These are phyloP conservation scores for Frankliniella fusca DNA, from an alignment of 2,888 invertebrate species.

Conservation along the genomic window DNA sequence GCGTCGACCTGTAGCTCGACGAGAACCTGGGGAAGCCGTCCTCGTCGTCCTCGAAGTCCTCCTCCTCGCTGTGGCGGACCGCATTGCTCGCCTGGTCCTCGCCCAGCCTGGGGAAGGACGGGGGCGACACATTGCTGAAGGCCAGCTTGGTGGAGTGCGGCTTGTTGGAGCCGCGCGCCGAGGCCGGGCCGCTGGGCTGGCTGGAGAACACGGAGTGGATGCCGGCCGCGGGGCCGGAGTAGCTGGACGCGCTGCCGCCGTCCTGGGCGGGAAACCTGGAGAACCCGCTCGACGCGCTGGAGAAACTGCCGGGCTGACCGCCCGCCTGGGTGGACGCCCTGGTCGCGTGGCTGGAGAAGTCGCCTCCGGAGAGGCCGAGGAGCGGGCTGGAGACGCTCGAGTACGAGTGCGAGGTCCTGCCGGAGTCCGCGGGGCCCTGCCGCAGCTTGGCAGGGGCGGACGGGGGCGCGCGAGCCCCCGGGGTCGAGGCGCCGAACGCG, in stretches of 20 bases:
- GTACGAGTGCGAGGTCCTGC: background rate
- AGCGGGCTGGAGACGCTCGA: slow-evolving; percentile 6
- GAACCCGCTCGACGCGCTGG: background rate
- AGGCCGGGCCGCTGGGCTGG: background rate
- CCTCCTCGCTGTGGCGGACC: background rate
- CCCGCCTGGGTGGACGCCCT: background rate
- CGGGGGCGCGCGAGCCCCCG: background rate
- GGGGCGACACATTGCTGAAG: background rate
- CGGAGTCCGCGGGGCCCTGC: background rate
- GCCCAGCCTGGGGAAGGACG: background rate
- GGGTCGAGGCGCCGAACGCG: no score
- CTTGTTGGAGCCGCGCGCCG: background rate
- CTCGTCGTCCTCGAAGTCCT: slow-evolving; percentile 24
- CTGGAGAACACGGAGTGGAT: background rate
- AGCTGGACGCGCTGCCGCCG: background rate
- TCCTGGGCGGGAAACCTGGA: background rate
- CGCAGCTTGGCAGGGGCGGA: background rate
- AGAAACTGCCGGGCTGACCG: background rate
- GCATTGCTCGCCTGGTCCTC: background rate
- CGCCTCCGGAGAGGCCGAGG: background rate
- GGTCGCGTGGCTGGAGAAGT: background rate
- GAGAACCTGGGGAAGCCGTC: slow-evolving; percentile 11
- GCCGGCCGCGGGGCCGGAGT: background rate
- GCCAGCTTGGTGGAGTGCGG: background rate
- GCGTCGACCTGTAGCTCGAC: background rate